phyloP scores from a whole-genome alignment of 2,113 vertebrate species.

The Nycticryphes semicollaris region DNA sequence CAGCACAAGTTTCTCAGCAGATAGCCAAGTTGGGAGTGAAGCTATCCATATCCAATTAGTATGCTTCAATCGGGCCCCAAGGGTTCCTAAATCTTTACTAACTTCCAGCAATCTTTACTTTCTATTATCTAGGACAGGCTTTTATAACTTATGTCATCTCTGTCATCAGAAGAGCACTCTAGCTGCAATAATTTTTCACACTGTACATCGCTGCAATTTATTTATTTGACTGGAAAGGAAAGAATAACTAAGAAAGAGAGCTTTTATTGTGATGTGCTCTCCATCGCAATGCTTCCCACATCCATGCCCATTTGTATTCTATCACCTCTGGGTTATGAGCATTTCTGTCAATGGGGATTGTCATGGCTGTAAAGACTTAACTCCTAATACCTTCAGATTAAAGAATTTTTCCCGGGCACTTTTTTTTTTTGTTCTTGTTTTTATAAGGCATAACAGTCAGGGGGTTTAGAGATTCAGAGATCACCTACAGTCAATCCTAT shows the following conservation, averaged over 20 bases:
- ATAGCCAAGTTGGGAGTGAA: not conserved
- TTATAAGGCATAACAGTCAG: not conserved
- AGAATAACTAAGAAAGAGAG: constrained; percentile 9
- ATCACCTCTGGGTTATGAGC: constrained; percentile 28
- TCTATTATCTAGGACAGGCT: constrained; percentile 10
- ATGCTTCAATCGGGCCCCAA: not conserved
- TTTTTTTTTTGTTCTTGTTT: not conserved
- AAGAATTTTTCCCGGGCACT: not conserved
- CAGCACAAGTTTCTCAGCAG: not conserved
- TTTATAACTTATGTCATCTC: constrained; percentile 12
- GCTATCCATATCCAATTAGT: not conserved
- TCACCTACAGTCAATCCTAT: not conserved
- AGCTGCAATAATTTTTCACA: constrained; percentile 38
- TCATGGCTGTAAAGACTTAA: constrained; percentile 43
- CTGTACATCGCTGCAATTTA: constrained; percentile 27
- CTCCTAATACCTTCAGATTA: constrained; percentile 48
- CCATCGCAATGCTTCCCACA: constrained; percentile 12
- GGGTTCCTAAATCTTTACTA: constrained; percentile 9
- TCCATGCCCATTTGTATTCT: constrained; percentile 16
- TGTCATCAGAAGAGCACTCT: constrained; percentile 32
- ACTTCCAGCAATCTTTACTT: constrained; percentile 18
- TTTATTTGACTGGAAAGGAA: constrained; percentile 50
- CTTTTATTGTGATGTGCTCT: constrained; percentile 30
- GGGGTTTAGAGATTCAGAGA: not conserved
- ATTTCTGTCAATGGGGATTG: constrained; percentile 25